Conservation (phyloP, 2,113 vertebrate genomes). For the Phodopus roborovskii region DNA sequence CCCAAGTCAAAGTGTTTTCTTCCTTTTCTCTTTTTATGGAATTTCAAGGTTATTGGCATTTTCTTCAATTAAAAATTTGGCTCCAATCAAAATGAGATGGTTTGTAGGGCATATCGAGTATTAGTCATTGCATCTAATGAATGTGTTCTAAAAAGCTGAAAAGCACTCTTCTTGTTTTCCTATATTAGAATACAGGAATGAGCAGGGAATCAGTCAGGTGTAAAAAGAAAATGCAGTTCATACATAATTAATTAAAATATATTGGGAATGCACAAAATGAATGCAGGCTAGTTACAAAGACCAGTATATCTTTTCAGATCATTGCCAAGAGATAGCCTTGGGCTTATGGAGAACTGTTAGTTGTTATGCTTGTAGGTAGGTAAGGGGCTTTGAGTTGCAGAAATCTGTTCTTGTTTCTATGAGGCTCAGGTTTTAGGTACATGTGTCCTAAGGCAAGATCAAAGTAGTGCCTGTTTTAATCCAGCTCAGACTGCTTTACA, state of each 20-base stretch:
- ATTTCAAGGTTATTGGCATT: slow-evolving; percentile 69
- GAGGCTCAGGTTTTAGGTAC: background rate
- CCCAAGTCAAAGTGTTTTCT: slow-evolving; percentile 73
- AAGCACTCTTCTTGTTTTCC: slow-evolving; percentile 65
- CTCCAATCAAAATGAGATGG: slow-evolving; percentile 77
- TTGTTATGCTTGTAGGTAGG: background rate
- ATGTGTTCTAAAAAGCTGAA: slow-evolving; percentile 74
- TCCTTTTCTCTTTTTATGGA: slow-evolving; percentile 56
- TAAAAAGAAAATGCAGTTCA: slow-evolving; percentile 41
- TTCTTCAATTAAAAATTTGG: slow-evolving; percentile 73
- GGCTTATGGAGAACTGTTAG: background rate
- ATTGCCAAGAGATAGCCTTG: slow-evolving; percentile 23
- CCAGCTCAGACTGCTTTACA: background rate
- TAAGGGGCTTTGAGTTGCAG: slow-evolving; percentile 19
- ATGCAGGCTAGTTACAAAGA: slow-evolving; percentile 38
- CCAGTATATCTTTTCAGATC: slow-evolving; percentile 48
- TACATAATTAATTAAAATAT: slow-evolving; percentile 51
- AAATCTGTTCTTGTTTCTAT: background rate
- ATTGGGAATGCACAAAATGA: background rate
- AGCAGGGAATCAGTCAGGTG: slow-evolving; percentile 62
- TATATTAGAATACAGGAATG: slow-evolving; percentile 73
- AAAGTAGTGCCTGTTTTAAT: slow-evolving; percentile 2
- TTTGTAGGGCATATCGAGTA: slow-evolving; percentile 73
- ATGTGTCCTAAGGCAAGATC: background rate
- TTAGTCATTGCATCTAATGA: slow-evolving; percentile 57